Evolutionary conservation across 2,888 invertebrate genomes (phyloP).

Genomic region (Spilosoma lubricipeda): DNA sequence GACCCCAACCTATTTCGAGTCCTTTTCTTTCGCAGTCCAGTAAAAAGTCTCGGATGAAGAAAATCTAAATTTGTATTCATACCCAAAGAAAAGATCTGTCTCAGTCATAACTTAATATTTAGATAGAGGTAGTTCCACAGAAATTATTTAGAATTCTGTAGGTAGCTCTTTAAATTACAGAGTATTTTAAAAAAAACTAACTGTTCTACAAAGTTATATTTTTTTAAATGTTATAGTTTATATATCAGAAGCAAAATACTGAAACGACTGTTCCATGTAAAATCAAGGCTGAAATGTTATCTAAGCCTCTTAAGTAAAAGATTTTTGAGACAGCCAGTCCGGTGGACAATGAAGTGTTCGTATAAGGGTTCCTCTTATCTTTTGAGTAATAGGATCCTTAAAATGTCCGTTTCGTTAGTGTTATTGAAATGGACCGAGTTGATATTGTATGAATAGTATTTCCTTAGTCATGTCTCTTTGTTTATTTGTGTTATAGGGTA

Average conservation of each 20-base stretch:
- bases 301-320: neutral
- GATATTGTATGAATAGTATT: conserved; percentile 38
- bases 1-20: no score
- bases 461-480: conserved; percentile 29
- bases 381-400: neutral
- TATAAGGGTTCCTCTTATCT: neutral
- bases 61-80: no score
- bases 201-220: no score
- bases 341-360: neutral
- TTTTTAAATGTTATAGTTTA: neutral
- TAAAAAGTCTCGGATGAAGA: no score
- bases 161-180: no score
- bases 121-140: no score
- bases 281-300: neutral
- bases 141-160: no score
- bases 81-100: no score
- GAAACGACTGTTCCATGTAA: neutral
- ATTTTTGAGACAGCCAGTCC: neutral
- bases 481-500: conserved; percentile 31
- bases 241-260: neutral
- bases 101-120: no score
- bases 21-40: no score
- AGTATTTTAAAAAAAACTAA: no score
- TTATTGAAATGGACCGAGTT: conserved; percentile 21
- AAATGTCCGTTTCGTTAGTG: conserved; percentile 27